Percentiles rank a stretch among this genome's conserved stretches.
phyloP scores from a whole-genome alignment of 2,797 vertebrate species.

The Halcyon badia region DNA sequence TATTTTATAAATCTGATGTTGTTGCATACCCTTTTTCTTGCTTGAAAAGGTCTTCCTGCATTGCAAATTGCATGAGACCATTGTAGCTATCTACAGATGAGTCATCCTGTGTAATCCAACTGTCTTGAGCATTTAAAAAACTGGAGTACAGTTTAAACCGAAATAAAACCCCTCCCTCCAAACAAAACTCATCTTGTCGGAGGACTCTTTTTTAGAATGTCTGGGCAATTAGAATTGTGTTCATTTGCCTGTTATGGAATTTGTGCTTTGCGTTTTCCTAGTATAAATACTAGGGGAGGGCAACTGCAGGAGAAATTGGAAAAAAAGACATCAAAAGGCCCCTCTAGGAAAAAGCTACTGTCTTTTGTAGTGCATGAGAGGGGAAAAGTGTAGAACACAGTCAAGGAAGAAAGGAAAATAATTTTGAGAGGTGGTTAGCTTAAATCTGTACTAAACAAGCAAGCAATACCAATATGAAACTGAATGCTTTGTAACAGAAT shows the following conservation, averaged over 20 bases:
- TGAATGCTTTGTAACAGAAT: neutral
- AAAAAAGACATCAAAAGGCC: neutral
- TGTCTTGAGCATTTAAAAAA: neutral
- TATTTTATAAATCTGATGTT: neutral
- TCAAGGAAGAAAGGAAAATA: neutral
- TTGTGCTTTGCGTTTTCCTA: neutral
- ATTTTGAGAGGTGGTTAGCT: neutral
- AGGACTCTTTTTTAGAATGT: neutral
- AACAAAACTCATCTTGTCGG: neutral
- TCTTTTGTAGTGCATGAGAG: neutral
- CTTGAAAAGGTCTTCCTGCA: neutral
- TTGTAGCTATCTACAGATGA: neutral
- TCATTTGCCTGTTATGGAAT: neutral
- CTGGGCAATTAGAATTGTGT: neutral
- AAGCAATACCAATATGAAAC: neutral
- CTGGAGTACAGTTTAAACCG: fast-evolving
- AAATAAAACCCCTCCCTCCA: neutral
- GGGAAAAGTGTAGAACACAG: neutral
- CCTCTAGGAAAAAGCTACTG: neutral
- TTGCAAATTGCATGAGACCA: neutral
- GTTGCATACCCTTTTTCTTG: neutral
- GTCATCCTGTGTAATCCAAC: neutral
- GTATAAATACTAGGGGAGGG: neutral
- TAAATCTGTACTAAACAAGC: neutral
- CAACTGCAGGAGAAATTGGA: neutral